phyloP scores from a whole-genome alignment of 2,797 vertebrate species.

The Cichlasoma orientale region DNA sequence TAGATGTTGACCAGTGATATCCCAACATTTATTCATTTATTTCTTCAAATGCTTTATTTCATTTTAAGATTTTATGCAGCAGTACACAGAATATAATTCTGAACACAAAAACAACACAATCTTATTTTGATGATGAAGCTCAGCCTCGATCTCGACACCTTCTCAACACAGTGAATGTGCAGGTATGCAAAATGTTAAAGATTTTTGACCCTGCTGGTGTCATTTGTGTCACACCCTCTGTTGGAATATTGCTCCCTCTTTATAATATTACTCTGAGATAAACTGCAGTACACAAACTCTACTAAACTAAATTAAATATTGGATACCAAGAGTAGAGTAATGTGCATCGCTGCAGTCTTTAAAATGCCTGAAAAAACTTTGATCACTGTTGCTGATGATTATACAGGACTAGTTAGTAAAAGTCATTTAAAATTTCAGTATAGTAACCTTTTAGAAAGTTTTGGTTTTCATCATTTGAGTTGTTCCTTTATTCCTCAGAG shows the following conservation, averaged over 20 bases:
- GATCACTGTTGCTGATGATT: background rate
- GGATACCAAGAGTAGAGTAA: background rate
- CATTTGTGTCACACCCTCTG: background rate
- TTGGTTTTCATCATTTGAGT: background rate
- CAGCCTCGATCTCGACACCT: background rate
- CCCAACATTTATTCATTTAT: background rate
- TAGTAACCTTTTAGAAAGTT: background rate
- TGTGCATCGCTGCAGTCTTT: background rate
- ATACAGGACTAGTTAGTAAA: background rate
- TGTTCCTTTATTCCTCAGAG: background rate
- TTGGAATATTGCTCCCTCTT: background rate
- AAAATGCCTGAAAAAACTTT: background rate
- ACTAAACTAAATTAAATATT: background rate
- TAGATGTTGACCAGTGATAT: background rate
- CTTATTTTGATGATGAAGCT: background rate
- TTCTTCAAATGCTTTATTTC: background rate
- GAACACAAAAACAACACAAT: background rate
- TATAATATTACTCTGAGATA: background rate
- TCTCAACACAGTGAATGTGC: background rate
- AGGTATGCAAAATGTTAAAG: background rate
- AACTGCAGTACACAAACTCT: background rate
- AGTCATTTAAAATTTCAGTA: background rate
- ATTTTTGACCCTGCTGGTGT: background rate
- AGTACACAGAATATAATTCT: background rate
- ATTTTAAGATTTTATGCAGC: background rate